These are phyloP conservation scores for Ips typographus DNA, from an alignment of 1,140 invertebrate species.

Conservation along the genomic window DNA sequence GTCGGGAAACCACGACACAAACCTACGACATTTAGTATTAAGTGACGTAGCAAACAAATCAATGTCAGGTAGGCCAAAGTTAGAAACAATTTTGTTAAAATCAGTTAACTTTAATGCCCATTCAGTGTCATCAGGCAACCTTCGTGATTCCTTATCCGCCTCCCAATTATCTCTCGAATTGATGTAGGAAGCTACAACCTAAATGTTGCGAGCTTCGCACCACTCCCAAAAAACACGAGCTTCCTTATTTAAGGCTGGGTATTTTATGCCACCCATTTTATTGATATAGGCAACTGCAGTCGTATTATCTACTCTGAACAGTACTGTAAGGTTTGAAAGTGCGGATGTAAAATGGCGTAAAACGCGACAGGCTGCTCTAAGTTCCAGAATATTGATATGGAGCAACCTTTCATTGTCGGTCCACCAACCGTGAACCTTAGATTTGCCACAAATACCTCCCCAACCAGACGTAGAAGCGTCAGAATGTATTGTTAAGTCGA, in stretches of 20 bases:
- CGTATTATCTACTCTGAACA: constrained; percentile 1
- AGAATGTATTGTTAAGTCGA: not conserved
- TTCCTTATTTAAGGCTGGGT: not conserved
- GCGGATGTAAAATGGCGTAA: not conserved
- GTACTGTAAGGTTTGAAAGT: not conserved
- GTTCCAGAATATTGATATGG: constrained; percentile 4
- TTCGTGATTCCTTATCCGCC: constrained; percentile 41
- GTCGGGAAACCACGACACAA: constrained; percentile 39
- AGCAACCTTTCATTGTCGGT: not conserved
- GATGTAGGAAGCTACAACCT: constrained; percentile 39
- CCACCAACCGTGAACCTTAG: not conserved
- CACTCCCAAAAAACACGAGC: constrained; percentile 39
- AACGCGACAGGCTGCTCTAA: not conserved
- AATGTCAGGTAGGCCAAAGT: constrained; percentile 39
- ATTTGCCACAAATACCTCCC: not conserved
- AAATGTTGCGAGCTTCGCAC: constrained; percentile 43
- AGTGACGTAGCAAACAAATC: constrained; percentile 27
- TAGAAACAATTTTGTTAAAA: constrained; percentile 29
- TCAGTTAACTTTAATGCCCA: constrained; percentile 1
- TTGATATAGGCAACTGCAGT: not conserved
- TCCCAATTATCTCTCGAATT: constrained; percentile 39
- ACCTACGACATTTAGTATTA: constrained; percentile 28
- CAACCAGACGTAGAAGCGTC: not conserved
- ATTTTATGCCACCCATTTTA: not conserved
- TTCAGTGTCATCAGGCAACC: not conserved